Conservation (phyloP, 2,113 vertebrate species). For the Chascanopsetta lugubris region DNA sequence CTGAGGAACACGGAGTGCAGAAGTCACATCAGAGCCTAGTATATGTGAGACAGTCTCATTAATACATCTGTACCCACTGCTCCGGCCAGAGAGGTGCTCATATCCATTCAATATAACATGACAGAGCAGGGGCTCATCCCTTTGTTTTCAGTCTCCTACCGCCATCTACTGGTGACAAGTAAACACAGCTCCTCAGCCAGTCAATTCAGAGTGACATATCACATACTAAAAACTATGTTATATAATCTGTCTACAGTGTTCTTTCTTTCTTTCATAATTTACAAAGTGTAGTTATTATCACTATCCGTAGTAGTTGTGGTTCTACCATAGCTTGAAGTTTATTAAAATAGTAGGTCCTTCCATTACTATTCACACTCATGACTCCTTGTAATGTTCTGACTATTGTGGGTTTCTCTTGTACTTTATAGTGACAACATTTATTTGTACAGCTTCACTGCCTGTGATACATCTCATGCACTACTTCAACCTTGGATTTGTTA, state of each 20-base stretch:
- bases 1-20: conserved; percentile 44
- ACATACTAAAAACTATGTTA: too few relatives aligned
- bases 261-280: too few relatives aligned
- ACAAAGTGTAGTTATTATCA: too few relatives aligned
- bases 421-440: background rate
- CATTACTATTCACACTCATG: too few relatives aligned
- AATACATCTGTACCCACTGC: background rate
- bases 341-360: too few relatives aligned
- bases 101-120: background rate
- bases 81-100: conserved; percentile 3
- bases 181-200: background rate
- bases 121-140: background rate
- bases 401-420: too few relatives aligned
- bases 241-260: too few relatives aligned
- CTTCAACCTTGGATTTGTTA: background rate
- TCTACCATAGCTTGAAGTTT: too few relatives aligned
- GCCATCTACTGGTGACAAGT: conserved; percentile 66
- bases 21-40: background rate
- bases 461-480: background rate
- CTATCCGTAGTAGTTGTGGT: too few relatives aligned
- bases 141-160: conserved; percentile 41
- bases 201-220: background rate
- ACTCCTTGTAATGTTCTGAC: too few relatives aligned
- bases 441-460: background rate
- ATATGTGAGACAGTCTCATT: background rate